These are phyloP conservation scores for Gerris lacustris DNA, from an alignment of 2,888 invertebrate genomes.

Conservation along the genomic window DNA sequence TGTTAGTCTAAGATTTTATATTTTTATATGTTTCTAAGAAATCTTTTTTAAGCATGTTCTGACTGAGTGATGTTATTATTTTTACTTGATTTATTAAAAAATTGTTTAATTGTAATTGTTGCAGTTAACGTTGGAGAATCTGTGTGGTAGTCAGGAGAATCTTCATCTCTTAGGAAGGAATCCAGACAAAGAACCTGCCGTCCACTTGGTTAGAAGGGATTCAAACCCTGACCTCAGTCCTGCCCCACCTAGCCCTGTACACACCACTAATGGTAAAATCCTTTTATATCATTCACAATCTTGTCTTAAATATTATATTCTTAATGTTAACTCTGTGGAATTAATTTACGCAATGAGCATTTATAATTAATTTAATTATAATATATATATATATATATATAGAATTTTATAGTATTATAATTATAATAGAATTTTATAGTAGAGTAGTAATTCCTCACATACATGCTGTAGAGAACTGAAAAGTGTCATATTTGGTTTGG, in stretches of 20 bases:
- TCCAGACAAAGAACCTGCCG: constrained; percentile 60
- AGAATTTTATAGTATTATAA: no score
- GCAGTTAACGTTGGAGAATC: constrained; percentile 78
- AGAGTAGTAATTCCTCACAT: no score
- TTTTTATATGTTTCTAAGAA: neutral
- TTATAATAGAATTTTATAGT: no score
- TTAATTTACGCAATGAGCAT: no score
- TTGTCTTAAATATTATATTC: no score
- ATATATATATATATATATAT: no score
- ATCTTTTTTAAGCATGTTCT: neutral
- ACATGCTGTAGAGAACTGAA: no score
- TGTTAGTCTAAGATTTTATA: neutral
- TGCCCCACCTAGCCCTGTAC: neutral
- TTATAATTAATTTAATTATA: no score
- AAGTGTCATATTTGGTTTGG: no score
- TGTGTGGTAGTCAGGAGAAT: constrained; percentile 83
- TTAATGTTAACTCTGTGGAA: no score
- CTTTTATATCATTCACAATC: no score
- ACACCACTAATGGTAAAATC: neutral
- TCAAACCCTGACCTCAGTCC: constrained; percentile 13
- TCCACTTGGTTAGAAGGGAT: constrained; percentile 41
- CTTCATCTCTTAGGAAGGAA: constrained; percentile 71
- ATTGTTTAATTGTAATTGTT: neutral
- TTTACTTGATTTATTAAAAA: neutral
- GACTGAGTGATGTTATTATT: neutral